Conservation (phyloP, 2,888 invertebrate species). For the Harpagoxenus sublaevis region DNA sequence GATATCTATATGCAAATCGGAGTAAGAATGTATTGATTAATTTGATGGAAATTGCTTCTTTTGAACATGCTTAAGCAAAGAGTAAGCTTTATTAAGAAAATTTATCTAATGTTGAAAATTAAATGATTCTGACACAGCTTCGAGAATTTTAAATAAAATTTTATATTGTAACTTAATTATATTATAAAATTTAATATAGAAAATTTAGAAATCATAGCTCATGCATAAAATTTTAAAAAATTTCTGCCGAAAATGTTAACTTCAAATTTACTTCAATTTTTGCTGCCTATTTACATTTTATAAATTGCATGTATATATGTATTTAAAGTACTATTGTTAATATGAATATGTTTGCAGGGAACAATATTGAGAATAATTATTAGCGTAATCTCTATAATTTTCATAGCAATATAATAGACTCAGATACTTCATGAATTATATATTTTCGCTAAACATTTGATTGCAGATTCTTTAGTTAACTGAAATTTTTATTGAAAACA, state of each 20-base stretch:
- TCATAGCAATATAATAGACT: background rate
- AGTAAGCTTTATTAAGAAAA: background rate
- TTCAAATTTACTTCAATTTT: background rate
- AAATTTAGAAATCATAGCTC: background rate
- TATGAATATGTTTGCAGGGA: background rate
- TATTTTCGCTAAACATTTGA: background rate
- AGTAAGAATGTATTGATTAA: background rate
- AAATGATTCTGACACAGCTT: background rate
- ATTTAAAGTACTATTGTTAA: background rate
- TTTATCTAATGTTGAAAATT: constrained; percentile 9
- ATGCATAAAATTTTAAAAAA: background rate
- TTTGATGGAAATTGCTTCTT: background rate
- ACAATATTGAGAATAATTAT: background rate
- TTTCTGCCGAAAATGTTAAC: background rate
- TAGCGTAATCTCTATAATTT: background rate
- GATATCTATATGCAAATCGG: background rate
- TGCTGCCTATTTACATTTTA: background rate
- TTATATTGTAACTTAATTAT: background rate
- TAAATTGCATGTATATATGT: background rate
- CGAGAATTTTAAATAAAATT: background rate
- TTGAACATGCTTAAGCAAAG: background rate
- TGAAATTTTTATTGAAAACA: background rate
- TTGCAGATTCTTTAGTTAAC: background rate
- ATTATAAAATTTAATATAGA: background rate
- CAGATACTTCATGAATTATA: background rate